Evolutionary conservation across 2,113 vertebrate species (phyloP).

Genomic region (Bungarus multicinctus): DNA sequence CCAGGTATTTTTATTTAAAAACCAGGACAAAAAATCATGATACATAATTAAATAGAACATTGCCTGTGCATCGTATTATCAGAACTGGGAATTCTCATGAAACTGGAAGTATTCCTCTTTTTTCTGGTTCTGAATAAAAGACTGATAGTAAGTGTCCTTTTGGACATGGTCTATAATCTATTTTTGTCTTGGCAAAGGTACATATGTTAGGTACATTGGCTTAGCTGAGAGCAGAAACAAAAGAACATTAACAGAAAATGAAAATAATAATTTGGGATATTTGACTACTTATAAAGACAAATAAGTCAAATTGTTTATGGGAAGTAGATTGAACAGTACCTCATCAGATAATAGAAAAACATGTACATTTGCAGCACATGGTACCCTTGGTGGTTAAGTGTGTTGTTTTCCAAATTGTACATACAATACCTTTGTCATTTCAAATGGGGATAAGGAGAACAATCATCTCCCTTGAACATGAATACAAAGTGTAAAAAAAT

Average conservation of each 20-base stretch:
- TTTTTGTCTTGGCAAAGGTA: neutral
- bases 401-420: too few species aligned
- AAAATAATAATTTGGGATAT: neutral
- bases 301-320: neutral
- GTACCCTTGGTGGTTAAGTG: too few species aligned
- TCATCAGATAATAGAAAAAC: too few species aligned
- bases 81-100: constrained; percentile 42
- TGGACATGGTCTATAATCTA: neutral
- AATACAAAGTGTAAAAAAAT: too few species aligned
- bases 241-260: neutral
- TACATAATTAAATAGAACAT: neutral
- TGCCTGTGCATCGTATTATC: constrained; percentile 20
- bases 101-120: neutral
- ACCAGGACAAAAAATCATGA: neutral
- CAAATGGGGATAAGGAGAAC: too few species aligned
- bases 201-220: neutral
- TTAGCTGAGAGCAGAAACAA: neutral
- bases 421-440: too few species aligned
- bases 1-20: neutral
- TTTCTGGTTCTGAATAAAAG: neutral
- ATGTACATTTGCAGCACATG: too few species aligned
- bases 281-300: neutral
- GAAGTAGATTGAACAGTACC: neutral
- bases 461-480: too few species aligned
- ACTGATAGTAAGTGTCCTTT: neutral